Evolutionary conservation across 2,888 invertebrate species (phyloP), one percentile per base, ranked within the genome.

Genomic region (Sepioteuthis lessoniana): DNA sequence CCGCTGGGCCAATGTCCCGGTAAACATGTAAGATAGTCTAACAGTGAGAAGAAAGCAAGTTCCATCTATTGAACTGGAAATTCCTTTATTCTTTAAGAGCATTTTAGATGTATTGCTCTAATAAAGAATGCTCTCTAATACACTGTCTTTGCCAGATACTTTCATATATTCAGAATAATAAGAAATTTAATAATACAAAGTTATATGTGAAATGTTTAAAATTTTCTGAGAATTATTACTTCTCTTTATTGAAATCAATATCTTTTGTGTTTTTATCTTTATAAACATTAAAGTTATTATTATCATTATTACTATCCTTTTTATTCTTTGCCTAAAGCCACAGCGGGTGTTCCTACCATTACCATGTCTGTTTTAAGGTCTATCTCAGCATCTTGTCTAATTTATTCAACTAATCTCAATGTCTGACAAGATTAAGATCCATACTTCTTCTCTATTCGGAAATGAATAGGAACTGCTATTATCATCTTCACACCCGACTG

Each of bases 371-470:
- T 76, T 76, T n/a, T 76, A 35, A 76, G 76, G 76, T 76, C 76
- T 76, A 76, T 76, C 76, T 35, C 76, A 76, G 76, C 76, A 76
- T 76, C 76, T 76, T 76, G 76, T n/a, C 76, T 76, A 76, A 76
- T 76, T 76, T 76, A 76, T 13, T 35, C 76, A 76, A 76, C 76
- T n/a, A 76, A 76, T 76, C 76, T 76, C 35, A 35, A 76, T 0
- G n/a, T 76, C 76, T 76, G 76, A n/a, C 76, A 76, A 16, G 76
- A n/a, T 76, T 35, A 76, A 35, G 76, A 35, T 76, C 76, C 76
- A 76, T 35, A 76, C 35, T n/a, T 76, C 76, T 76, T 35, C 76
- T 76, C 16, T 35, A n/a, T 76, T 76, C 76, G 76, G 76, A 76
- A 76, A 76, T 19, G 35, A 76, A n/a, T 76, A 76, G 76, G 76